phyloP scores from a whole-genome alignment of 2,113 vertebrate genomes.

The Gopherus evgoodei region DNA sequence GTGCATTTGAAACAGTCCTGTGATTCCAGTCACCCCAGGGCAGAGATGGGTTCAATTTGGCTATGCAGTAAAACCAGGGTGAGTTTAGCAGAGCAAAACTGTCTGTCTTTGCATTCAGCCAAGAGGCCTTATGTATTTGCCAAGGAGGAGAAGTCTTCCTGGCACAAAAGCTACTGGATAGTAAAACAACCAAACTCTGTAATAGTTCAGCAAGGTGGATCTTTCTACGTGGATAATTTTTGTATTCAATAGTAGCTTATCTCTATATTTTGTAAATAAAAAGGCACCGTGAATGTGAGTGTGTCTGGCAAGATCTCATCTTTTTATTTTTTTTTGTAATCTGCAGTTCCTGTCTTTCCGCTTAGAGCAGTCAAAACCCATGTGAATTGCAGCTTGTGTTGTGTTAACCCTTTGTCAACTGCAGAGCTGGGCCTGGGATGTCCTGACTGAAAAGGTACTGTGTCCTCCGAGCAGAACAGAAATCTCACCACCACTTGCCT shows the following conservation, averaged over 20 bases:
- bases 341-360: background rate
- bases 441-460: background rate
- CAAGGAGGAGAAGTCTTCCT: background rate
- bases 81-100: background rate
- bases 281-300: fast-evolving
- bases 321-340: background rate
- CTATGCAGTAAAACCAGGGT: background rate
- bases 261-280: background rate
- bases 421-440: background rate
- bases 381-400: background rate
- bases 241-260: background rate
- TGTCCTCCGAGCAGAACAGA: background rate
- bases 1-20: fast-evolving
- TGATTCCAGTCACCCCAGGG: background rate
- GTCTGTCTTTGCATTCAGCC: background rate
- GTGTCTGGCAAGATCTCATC: background rate
- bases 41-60: background rate
- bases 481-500: background rate
- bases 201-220: background rate
- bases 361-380: background rate
- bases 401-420: fast-evolving
- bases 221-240: background rate
- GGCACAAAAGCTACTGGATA: background rate
- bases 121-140: background rate
- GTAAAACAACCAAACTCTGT: background rate